Evolutionary conservation across 2,113 vertebrate genomes (phyloP).

Genomic region (Zeus faber): DNA sequence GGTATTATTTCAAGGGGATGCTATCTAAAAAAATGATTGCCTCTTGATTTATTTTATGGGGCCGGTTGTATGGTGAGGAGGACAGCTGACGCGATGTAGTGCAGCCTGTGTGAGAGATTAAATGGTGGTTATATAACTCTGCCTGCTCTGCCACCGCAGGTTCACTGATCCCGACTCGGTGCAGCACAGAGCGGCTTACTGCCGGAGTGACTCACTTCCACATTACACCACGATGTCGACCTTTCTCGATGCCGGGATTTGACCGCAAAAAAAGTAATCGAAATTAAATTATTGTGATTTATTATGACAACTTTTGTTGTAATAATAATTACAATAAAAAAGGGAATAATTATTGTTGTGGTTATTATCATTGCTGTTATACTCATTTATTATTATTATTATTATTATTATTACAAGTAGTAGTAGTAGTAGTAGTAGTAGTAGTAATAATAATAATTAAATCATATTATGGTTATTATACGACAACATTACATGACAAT

Average conservation of each 20-base stretch:
- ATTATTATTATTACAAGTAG: too few species aligned
- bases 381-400: too few species aligned
- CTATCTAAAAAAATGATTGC: neutral
- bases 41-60: too few species aligned
- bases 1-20: neutral
- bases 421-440: too few species aligned
- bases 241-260: too few species aligned
- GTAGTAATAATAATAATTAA: neutral
- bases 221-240: constrained; percentile 24
- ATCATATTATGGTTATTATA: neutral
- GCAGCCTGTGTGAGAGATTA: constrained; percentile 47
- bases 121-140: constrained; percentile 58
- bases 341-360: too few species aligned
- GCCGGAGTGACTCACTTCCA: constrained; percentile 41
- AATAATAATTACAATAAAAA: too few species aligned
- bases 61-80: neutral
- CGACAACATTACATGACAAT: too few species aligned
- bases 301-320: too few species aligned
- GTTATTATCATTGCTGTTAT: too few species aligned
- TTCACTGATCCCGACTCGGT: constrained; percentile 53
- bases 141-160: constrained; percentile 52
- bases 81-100: constrained; percentile 19
- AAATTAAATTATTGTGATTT: too few species aligned
- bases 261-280: too few species aligned
- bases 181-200: constrained; percentile 42